Percentiles rank a stretch among this genome's conserved stretches.
Conservation (phyloP, 2,113 vertebrate species). For the Hoplias malabaricus region DNA sequence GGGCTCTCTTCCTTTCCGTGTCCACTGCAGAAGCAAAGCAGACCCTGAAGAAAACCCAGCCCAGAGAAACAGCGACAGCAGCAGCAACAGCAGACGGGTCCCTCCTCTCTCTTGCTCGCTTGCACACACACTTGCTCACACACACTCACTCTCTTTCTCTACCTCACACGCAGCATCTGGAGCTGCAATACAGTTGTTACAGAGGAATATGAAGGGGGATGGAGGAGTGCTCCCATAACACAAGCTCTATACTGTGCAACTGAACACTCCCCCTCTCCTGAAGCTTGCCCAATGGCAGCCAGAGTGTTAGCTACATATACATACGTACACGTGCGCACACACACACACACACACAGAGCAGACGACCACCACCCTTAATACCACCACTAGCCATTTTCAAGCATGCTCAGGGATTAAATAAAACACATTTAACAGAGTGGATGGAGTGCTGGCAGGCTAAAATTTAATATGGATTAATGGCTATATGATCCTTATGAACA, state of each 20-base stretch:
- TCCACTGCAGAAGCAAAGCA: conserved; percentile 45
- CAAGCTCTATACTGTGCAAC: conserved; percentile 49
- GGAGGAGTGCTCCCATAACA: conserved; percentile 46
- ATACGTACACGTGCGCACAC: conserved; percentile 9
- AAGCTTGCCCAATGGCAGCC: conserved; percentile 44
- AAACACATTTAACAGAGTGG: background rate
- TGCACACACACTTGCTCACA: no score
- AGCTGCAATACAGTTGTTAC: conserved; percentile 45
- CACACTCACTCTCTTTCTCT: no score
- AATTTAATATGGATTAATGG: background rate
- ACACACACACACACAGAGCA: conserved; percentile 6
- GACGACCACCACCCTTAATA: conserved; percentile 25
- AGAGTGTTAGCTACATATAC: conserved; percentile 22
- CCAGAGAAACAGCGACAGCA: conserved; percentile 28
- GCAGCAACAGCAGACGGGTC: conserved; percentile 7
- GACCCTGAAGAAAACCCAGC: conserved; percentile 35
- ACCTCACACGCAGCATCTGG: conserved; percentile 36
- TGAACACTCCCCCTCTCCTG: conserved; percentile 46
- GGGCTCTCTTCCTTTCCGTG: conserved; percentile 20
- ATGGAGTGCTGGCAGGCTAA: background rate
- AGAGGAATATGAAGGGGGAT: conserved; percentile 47
- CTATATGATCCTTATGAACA: background rate
- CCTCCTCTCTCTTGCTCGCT: conserved; percentile 37
- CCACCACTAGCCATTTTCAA: background rate
- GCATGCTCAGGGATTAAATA: background rate